Percentiles rank a stretch among this genome's conserved stretches.
Evolutionary conservation across 2,113 vertebrate species (phyloP).

Genomic region (Coracopsis vasa): DNA sequence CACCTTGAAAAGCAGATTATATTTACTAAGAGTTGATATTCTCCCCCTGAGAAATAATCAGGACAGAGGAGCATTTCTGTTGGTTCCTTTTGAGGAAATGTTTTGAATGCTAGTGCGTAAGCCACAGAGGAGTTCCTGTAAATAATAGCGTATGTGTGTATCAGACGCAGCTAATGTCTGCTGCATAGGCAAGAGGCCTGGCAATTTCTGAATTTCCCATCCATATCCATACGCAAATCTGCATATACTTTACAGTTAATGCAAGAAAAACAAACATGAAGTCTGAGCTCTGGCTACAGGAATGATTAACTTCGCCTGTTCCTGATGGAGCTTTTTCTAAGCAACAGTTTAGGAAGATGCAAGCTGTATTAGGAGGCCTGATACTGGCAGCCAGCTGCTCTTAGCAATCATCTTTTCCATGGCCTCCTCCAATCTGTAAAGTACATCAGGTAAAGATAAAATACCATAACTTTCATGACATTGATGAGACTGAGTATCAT

Average conservation of each 20-base stretch:
- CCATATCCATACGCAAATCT: neutral
- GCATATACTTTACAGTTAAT: neutral
- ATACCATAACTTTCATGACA: neutral
- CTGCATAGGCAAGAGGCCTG: neutral
- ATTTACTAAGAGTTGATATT: neutral
- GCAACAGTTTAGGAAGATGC: neutral
- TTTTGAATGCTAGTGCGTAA: neutral
- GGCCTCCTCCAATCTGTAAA: neutral
- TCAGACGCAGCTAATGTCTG: neutral
- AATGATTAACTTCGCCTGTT: neutral
- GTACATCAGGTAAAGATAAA: neutral
- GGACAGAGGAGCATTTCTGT: neutral
- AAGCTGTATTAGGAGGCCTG: neutral
- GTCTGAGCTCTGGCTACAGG: neutral
- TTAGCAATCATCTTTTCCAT: neutral
- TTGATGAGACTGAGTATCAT: neutral
- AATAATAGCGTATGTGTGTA: accelerated
- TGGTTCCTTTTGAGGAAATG: neutral
- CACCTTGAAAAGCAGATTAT: neutral
- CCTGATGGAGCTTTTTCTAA: neutral
- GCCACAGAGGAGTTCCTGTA: neutral
- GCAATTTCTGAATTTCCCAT: neutral
- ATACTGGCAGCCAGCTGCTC: neutral
- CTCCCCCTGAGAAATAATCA: neutral
- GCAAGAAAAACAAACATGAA: neutral